These are phyloP conservation scores for Dipodomys merriami DNA, from an alignment of 2,113 vertebrate species.

Conservation along the genomic window DNA sequence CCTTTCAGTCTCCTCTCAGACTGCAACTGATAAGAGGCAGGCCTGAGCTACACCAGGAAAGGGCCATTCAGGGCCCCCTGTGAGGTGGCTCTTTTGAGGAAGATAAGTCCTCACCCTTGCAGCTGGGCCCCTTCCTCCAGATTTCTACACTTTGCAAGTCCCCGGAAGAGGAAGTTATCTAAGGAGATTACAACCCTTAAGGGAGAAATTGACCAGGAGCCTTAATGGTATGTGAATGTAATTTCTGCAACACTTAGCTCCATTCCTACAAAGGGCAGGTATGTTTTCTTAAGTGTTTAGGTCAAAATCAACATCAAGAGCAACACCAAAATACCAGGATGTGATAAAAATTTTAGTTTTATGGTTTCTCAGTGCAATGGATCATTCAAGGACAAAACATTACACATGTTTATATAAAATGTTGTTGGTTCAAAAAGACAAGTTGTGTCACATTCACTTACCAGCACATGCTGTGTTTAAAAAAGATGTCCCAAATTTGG, in stretches of 20 bases:
- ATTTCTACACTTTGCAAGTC: constrained; percentile 38
- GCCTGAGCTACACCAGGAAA: constrained; percentile 32
- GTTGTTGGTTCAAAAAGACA: neutral
- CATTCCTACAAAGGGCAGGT: neutral
- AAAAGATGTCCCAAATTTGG: neutral
- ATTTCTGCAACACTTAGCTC: neutral
- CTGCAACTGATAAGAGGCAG: neutral
- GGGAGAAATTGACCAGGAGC: constrained; percentile 50
- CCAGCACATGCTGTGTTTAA: neutral
- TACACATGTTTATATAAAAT: constrained; percentile 22
- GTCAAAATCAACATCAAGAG: neutral
- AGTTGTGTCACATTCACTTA: constrained; percentile 45
- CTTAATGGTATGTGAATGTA: neutral
- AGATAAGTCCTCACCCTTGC: neutral
- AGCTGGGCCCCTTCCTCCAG: constrained; percentile 31
- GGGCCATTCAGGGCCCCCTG: neutral
- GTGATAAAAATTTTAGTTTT: neutral
- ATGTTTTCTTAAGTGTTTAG: neutral
- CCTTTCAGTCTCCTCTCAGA: constrained; percentile 7
- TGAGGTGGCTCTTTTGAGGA: constrained; percentile 23
- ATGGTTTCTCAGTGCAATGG: neutral
- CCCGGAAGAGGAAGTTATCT: constrained; percentile 69
- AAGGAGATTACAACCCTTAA: constrained; percentile 19
- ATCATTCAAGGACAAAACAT: neutral
- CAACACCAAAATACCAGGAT: neutral